These are phyloP conservation scores for Goniozus legneri DNA, from an alignment of 1,140 invertebrate genomes.

Conservation along the genomic window DNA sequence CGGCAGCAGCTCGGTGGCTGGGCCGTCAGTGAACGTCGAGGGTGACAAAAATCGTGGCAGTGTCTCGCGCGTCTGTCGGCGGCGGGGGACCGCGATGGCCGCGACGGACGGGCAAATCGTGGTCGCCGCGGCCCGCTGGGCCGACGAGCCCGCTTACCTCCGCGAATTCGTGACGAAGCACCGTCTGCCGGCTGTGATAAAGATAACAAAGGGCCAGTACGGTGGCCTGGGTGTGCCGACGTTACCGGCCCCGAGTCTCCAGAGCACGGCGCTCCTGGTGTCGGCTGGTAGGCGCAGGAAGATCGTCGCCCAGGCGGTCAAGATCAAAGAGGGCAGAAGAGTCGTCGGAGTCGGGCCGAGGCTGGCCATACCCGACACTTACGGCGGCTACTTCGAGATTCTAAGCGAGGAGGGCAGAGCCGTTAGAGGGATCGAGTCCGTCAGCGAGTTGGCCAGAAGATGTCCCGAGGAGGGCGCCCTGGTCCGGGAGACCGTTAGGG, in stretches of 20 bases:
- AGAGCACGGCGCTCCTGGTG: constrained; percentile 79
- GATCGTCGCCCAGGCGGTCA: constrained; percentile 85
- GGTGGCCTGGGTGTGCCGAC: constrained; percentile 82
- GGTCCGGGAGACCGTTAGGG: constrained; percentile 82
- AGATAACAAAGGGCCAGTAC: constrained; percentile 90
- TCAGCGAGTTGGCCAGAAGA: constrained; percentile 74
- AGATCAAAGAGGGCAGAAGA: constrained; percentile 79
- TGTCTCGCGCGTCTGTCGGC: too few species aligned
- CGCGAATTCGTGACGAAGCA: constrained; percentile 78
- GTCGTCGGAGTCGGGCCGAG: constrained; percentile 76
- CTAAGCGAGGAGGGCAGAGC: constrained; percentile 89
- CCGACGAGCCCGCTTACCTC: constrained; percentile 73
- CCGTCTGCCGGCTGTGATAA: constrained; percentile 78
- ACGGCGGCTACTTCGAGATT: constrained; percentile 89
- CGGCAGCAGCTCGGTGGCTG: constrained; percentile 9
- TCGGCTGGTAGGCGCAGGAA: constrained; percentile 80
- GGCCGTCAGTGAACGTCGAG: too few species aligned
- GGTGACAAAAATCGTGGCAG: too few species aligned
- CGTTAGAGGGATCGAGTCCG: constrained; percentile 84
- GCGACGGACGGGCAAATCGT: constrained; percentile 82
- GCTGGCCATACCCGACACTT: constrained; percentile 84
- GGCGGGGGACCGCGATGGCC: constrained; percentile 59
- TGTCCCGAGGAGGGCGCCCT: constrained; percentile 74
- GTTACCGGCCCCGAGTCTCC: constrained; percentile 75
- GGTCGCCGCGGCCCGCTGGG: constrained; percentile 79